phyloP scores from a whole-genome alignment of 2,113 vertebrate genomes.

The Nansenia antarctica region DNA sequence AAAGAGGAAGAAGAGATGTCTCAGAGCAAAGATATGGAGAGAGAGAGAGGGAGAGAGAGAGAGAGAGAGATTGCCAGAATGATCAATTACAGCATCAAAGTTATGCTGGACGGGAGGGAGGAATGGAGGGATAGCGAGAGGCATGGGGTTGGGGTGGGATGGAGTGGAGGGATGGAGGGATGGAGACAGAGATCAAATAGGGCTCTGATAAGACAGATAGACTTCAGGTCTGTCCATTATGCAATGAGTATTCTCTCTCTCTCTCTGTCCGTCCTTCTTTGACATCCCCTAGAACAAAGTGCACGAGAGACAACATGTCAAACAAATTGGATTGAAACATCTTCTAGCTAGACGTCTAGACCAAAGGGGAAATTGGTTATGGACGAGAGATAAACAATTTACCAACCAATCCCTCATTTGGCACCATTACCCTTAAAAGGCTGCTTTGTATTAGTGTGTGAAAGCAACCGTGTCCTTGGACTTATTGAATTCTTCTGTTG shows the following conservation, averaged over 20 bases:
- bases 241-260: neutral
- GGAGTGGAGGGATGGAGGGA: slow-evolving; percentile 15
- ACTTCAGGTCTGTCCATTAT: slow-evolving; percentile 16
- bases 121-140: slow-evolving; percentile 25
- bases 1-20: slow-evolving; percentile 26
- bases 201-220: neutral
- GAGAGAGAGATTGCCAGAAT: slow-evolving; percentile 46
- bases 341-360: slow-evolving; percentile 56
- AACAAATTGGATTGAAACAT: slow-evolving; percentile 43
- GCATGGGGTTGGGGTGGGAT: neutral
- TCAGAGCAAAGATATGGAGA: too few relatives aligned
- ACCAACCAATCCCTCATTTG: neutral
- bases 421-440: neutral
- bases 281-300: slow-evolving; percentile 9
- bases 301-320: slow-evolving; percentile 34
- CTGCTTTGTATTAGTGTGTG: neutral
- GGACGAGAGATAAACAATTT: slow-evolving; percentile 36
- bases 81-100: slow-evolving; percentile 60
- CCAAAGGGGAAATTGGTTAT: slow-evolving; percentile 54
- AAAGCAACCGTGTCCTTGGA: slow-evolving; percentile 15
- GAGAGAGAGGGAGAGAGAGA: too few relatives aligned
- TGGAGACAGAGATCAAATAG: slow-evolving; percentile 6
- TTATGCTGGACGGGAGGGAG: slow-evolving; percentile 29
- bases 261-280: slow-evolving; percentile 13
- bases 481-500: slow-evolving; percentile 41